Evolutionary conservation across 2,888 invertebrate species (phyloP), one percentile per base, ranked within the genome.

Genomic region (Stomorhina lunata): DNA sequence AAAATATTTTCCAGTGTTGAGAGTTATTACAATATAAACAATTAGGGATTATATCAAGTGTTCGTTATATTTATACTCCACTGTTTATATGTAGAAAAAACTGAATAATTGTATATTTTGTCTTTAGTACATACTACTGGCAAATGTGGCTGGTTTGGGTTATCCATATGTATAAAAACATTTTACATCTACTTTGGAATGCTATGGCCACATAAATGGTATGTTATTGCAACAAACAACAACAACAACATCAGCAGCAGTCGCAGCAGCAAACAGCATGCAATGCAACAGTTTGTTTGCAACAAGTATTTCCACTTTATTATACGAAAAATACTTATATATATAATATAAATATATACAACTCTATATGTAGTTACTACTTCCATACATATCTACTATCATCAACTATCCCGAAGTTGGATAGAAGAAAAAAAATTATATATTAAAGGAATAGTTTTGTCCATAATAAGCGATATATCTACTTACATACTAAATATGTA

Each of bases 251-350:
- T 10, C 50, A 55, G 61, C 53, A 57, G 43, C 71, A 73, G 43
- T 55, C 29, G 57, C 65, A 72, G 45, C 77, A 81, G 73, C 82
- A 79, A 72, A 34, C 77, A 81, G 73, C 82, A 79, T 79, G 79
- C 82, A 82, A 79, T 82, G 82, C 82, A 82, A 82, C 75, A 82
- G 75, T 82, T 80, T 82, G 72, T 82, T 80, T 82, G 72, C 84
- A 80, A 81, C 84, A 84, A 84, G 81, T 78, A 83, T 83, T 81
- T 84, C 83, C 73, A 84, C 81, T 83, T 83, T 84, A 75, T 71
- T 76, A 73, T 72, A 72, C 48, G 29, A 57, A 34, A 61, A 29
- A 66, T 20, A 34, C 0, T 27, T 48, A 45, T 48, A 48, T 50
- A 68, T 37, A 40, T 57, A 59, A 61, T n/a, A 81, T 32, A 66